phyloP scores from a whole-genome alignment of 2,888 invertebrate genomes.

The Lacanobia wlatinum region DNA sequence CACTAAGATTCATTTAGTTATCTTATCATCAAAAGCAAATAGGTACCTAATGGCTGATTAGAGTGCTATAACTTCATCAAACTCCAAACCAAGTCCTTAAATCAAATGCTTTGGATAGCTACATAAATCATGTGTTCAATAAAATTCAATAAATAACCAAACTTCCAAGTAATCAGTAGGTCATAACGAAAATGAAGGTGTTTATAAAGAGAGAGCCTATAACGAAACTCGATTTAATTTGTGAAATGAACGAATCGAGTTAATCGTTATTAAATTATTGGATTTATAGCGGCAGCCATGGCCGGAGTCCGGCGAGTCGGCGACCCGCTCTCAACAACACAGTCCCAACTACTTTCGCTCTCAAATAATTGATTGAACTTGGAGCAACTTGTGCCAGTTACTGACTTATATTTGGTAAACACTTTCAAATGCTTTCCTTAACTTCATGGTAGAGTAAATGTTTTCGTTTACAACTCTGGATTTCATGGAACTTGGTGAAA shows the following conservation, averaged over 20 bases:
- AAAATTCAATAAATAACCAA: neutral
- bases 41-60: too few relatives aligned
- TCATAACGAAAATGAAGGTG: constrained; percentile 86
- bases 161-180: constrained; percentile 16
- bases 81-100: neutral
- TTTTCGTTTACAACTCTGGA: constrained; percentile 15
- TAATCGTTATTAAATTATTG: constrained; percentile 75
- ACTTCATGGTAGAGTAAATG: constrained; percentile 23
- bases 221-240: constrained; percentile 83
- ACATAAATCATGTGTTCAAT: neutral
- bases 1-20: neutral
- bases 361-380: constrained; percentile 68
- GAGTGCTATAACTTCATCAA: neutral
- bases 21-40: neutral
- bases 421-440: constrained; percentile 52
- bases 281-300: constrained; percentile 76
- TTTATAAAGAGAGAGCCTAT: constrained; percentile 83
- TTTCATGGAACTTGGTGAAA: constrained; percentile 13
- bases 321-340: constrained; percentile 60
- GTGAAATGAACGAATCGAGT: constrained; percentile 79
- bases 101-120: neutral
- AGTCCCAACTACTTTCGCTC: constrained; percentile 68
- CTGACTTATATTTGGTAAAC: constrained; percentile 59
- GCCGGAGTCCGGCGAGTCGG: constrained; percentile 47
- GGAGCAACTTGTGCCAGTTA: constrained; percentile 53